A percentile compares a stretch with the other conserved stretches of the same genome.
phyloP scores from a whole-genome alignment of 1,140 invertebrate genomes.

The Heterodera carotae region DNA sequence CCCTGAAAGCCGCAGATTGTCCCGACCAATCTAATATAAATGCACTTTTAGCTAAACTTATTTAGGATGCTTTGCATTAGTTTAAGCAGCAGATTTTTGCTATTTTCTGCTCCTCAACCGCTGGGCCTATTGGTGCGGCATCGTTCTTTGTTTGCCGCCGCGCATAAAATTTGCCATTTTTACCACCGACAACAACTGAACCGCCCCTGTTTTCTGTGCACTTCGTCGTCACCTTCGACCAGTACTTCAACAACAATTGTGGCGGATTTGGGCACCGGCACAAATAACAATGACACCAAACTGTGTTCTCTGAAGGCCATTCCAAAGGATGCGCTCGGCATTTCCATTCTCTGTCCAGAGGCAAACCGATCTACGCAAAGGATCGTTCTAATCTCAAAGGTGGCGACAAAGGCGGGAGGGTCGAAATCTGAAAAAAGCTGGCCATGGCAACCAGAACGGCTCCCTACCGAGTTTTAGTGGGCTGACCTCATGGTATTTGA shows the following conservation, averaged over 20 bases:
- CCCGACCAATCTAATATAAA: too few relatives aligned
- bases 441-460: background rate
- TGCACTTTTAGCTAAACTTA: too few relatives aligned
- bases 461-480: too few relatives aligned
- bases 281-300: background rate
- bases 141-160: background rate
- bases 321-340: conserved; percentile 45
- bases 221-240: too few relatives aligned
- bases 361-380: conserved; percentile 42
- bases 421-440: background rate
- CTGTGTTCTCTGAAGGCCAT: conserved; percentile 51
- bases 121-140: background rate
- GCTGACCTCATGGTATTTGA: too few relatives aligned
- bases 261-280: background rate
- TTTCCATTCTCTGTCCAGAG: conserved; percentile 48
- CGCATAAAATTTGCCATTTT: background rate
- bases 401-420: conserved; percentile 5
- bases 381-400: conserved; percentile 51
- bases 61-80: background rate
- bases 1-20: too few relatives aligned
- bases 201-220: too few relatives aligned
- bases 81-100: background rate
- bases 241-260: too few relatives aligned
- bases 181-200: background rate
- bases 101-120: background rate